Base-by-base conservation (phyloP, 2,888 invertebrate species). In the Mylabris sibirica region DNA sequence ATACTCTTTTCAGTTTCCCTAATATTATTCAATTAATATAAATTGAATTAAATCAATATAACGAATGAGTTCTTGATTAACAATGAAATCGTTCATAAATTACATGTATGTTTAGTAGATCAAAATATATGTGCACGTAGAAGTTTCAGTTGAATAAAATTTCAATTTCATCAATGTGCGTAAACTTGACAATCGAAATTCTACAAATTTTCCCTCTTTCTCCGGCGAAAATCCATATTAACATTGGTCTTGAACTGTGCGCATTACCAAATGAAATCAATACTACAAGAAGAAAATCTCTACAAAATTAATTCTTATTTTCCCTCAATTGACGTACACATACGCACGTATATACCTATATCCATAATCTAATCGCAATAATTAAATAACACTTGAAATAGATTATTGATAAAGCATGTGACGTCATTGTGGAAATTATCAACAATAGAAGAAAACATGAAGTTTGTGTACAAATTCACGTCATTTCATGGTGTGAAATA, bases 181-280 rank as follows among this genome's bases (percentile, higher is more conserved):
- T 70, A 70, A 70, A 70, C 70, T 70, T 70, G 70, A 70, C 70
- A 70, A 70, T 67, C 67, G 64, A 70, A 70, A 34, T 59, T n/a
- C 22, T 49, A 53, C 12, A 12, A 14, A 26, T 53, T 35, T 41
- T 67, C 63, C 49, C 67, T 60, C 49, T 70, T 62, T 66, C 59
- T 17, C 53, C 59, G n/a, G 26, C 34, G 6, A 20, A 35, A 38
- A 38, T 61, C 24, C 30, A 30, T 63, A 35, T 44, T 8, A 53
- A 53, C 53, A 24, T 53, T 53, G 53, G 22, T 53, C 53, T 53
- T 53, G 53, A 53, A 53, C 22, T 53, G 53, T 53, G 53, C 53
- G 53, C 53, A 53, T 53, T 22, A 14, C 53, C 22, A 53, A 24
- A 3, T 12, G 9, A 12, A 53, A 53, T 53, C 53, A 53, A 53